These are phyloP conservation scores for Trematomus bernacchii DNA, from an alignment of 2,797 vertebrate species.

Conservation along the genomic window DNA sequence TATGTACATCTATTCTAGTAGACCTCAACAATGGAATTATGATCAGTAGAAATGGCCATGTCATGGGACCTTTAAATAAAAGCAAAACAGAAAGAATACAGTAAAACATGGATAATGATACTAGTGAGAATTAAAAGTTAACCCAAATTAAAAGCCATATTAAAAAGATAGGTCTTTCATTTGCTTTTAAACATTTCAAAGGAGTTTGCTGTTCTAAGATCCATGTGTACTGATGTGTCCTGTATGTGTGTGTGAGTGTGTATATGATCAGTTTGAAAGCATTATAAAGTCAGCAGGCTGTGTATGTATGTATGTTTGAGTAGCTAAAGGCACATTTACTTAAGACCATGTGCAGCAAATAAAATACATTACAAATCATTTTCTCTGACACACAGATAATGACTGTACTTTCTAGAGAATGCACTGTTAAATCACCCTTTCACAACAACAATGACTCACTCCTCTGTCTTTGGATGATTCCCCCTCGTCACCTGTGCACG, in stretches of 20 bases:
- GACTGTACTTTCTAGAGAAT: not conserved
- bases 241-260: not conserved
- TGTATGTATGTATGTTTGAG: not conserved
- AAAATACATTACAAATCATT: not conserved
- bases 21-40: no score
- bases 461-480: constrained; percentile 6
- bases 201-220: not conserved
- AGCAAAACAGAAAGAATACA: no score
- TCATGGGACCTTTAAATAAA: no score
- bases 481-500: constrained; percentile 10
- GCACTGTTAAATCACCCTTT: constrained; percentile 10
- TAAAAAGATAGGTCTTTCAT: no score
- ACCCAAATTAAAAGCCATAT: no score
- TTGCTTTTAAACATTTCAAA: not conserved
- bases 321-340: not conserved
- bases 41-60: no score
- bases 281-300: not conserved
- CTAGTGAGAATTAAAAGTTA: no score
- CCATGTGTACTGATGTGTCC: not conserved
- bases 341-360: constrained; percentile 1
- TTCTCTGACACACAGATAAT: not conserved
- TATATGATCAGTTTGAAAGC: constrained; percentile 13
- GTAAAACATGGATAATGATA: no score
- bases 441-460: constrained; percentile 16
- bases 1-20: no score